A percentile compares a stretch with the other conserved stretches of the same genome.
These are phyloP conservation scores for Hippocampus kuda DNA, from an alignment of 2,797 vertebrate genomes.

Conservation along the genomic window DNA sequence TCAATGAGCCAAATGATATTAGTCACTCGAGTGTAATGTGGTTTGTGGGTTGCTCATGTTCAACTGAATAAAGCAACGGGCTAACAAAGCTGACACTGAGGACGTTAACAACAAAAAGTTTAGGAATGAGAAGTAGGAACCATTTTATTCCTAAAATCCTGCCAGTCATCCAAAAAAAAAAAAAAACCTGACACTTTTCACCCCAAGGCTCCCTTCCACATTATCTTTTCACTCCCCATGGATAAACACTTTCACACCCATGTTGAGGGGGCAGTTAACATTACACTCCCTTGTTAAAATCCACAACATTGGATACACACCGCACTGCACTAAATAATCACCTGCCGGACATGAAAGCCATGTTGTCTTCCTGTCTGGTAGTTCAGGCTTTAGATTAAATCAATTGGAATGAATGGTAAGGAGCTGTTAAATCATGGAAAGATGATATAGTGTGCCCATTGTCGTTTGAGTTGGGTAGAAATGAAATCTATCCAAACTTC, in stretches of 20 bases:
- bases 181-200: not conserved
- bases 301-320: slow-evolving; percentile 53
- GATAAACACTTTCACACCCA: slow-evolving; percentile 55
- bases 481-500: not conserved
- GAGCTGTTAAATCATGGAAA: slow-evolving; percentile 32
- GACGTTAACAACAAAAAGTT: slow-evolving; percentile 4
- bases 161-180: no score
- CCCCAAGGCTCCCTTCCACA: slow-evolving; percentile 10
- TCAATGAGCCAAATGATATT: slow-evolving; percentile 51
- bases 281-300: slow-evolving; percentile 49
- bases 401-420: slow-evolving; percentile 26
- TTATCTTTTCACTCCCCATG: slow-evolving; percentile 38
- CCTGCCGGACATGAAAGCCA: slow-evolving; percentile 9
- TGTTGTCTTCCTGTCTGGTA: slow-evolving; percentile 1
- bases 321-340: slow-evolving; percentile 32
- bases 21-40: slow-evolving; percentile 39
- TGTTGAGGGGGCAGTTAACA: slow-evolving; percentile 47
- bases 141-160: not conserved
- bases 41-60: slow-evolving; percentile 37
- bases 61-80: slow-evolving; percentile 34
- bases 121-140: not conserved
- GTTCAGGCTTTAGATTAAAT: slow-evolving; percentile 34
- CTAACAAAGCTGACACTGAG: no score
- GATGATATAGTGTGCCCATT: slow-evolving; percentile 12
- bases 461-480: not conserved